Percentiles rank a stretch among this genome's conserved stretches.
Evolutionary conservation across 1,140 invertebrate genomes (phyloP).

Genomic region (Zaprionus tsacasi): DNA sequence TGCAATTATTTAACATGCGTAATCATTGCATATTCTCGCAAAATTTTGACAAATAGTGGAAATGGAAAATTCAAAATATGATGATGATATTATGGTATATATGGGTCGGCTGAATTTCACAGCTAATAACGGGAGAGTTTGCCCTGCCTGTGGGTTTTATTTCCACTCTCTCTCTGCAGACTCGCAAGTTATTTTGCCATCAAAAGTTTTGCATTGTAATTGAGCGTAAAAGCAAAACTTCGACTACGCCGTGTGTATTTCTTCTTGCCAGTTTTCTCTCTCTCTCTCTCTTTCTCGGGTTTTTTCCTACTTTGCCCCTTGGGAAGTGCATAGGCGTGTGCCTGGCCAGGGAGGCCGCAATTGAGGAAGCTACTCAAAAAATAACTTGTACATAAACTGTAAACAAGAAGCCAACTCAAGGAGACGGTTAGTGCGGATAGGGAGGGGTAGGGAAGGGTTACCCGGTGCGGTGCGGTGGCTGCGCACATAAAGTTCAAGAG

Average conservation of each 20-base stretch:
- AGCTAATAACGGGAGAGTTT: too few species aligned
- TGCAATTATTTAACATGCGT: slow-evolving; percentile 42
- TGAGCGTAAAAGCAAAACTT: slow-evolving; percentile 80
- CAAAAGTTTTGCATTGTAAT: slow-evolving; percentile 81
- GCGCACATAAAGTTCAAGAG: slow-evolving; percentile 57
- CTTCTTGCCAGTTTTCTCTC: slow-evolving; percentile 4
- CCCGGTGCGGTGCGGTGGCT: slow-evolving; percentile 5
- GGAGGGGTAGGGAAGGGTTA: not conserved
- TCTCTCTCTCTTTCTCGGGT: not conserved
- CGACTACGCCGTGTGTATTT: slow-evolving; percentile 51
- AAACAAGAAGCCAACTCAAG: slow-evolving; percentile 52
- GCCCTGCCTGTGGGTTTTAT: too few species aligned
- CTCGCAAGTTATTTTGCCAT: slow-evolving; percentile 76
- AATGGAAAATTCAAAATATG: not conserved
- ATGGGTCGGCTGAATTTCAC: too few species aligned
- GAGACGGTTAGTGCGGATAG: not conserved
- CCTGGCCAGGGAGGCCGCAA: slow-evolving; percentile 59
- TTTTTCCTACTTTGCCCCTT: slow-evolving; percentile 18
- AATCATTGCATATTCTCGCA: slow-evolving; percentile 5
- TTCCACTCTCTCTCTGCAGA: not conserved
- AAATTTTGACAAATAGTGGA: slow-evolving; percentile 9
- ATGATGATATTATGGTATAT: not conserved
- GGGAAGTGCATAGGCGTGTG: slow-evolving; percentile 29
- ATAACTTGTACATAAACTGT: slow-evolving; percentile 52
- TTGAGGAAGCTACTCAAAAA: slow-evolving; percentile 79